Base-by-base conservation (phyloP, 1,140 invertebrate species). In the Bombus impatiens region DNA sequence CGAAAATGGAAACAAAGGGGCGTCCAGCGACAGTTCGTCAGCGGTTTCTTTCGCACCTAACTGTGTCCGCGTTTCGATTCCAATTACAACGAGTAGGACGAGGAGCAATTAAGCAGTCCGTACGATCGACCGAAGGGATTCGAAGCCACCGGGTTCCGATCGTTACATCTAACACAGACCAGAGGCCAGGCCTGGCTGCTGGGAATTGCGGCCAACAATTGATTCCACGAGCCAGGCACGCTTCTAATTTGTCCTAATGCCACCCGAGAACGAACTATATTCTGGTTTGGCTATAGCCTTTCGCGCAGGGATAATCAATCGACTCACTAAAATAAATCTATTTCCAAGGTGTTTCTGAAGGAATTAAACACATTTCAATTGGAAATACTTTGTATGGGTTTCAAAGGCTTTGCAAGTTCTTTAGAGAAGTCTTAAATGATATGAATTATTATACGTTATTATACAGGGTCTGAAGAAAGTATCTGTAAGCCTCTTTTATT, bases 191-290 rank as follows among this genome's bases (percentile, higher is more conserved):
- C 47, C 47, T 22, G 42, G 40, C 84, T 67, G 77, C 62, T 70
- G 79, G 82, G 81, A 90, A 90, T 90, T 82, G 82, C 44, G 86
- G 82, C 70, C 78, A 84, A 90, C 83, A 83, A 90, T 90, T 90
- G 86, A 90, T 90, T 90, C 59, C 25, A 44, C 35, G 59, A 37
- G 62, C 59, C 59, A 44, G 32, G 62, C 79, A 78, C 68, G 47
- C 77, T 80, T 89, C 86, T 88, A 90, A 90, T 90, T 78, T 83
- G 68, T 87, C 57, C 65, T 75, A 59, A 81, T 65, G 85, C 74
- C 57, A 67, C 32, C 40, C 22, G 65, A 40, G 75, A 76, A 32
- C 82, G 53, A 77, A 53, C 18, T 25, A 70, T 62, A 76, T 40
- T 80, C 53, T 35, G 47, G 13, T 25, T 37, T 35, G 28, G 18